A percentile compares a stretch with the other conserved stretches of the same genome.
phyloP scores from a whole-genome alignment of 1,140 invertebrate genomes.

The Phthorimaea operculella region DNA sequence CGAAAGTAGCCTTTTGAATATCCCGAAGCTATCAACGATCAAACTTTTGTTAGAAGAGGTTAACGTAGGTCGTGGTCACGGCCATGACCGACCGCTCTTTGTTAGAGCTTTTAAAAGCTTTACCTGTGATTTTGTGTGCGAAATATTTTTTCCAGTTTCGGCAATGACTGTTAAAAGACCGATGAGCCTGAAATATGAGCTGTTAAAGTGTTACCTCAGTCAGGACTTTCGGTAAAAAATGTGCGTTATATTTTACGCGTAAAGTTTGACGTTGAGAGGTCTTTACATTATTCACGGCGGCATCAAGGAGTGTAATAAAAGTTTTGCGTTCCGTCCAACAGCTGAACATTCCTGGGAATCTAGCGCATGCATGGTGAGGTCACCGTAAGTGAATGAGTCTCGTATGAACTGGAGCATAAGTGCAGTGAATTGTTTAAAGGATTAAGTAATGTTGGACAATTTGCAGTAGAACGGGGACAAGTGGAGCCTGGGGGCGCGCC shows the following conservation, averaged over 20 bases:
- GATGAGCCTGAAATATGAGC: not conserved
- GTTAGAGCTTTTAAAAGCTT: too few species aligned
- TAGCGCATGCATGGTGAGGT: slow-evolving; percentile 26
- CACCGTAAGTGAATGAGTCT: slow-evolving; percentile 33
- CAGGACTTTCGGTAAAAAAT: not conserved
- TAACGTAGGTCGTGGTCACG: not conserved
- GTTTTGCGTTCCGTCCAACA: not conserved
- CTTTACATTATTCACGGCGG: not conserved
- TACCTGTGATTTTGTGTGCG: too few species aligned
- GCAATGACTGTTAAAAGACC: too few species aligned
- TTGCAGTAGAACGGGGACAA: slow-evolving; percentile 53
- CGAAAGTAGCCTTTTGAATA: too few species aligned
- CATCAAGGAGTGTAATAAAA: not conserved
- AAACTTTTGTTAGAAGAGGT: not conserved
- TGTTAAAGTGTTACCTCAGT: not conserved
- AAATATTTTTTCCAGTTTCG: too few species aligned
- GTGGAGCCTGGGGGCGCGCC: slow-evolving; percentile 37
- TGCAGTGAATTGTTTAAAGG: slow-evolving; percentile 37
- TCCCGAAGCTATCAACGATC: too few species aligned
- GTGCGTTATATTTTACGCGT: not conserved
- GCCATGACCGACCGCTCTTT: too few species aligned
- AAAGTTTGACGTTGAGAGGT: not conserved
- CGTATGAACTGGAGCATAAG: slow-evolving; percentile 17
- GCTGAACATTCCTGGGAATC: slow-evolving; percentile 1
- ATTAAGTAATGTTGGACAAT: slow-evolving; percentile 57